Evolutionary conservation across 2,797 vertebrate genomes (phyloP), one percentile per base, ranked within the genome.

Genomic region (Lepus oiostolus): DNA sequence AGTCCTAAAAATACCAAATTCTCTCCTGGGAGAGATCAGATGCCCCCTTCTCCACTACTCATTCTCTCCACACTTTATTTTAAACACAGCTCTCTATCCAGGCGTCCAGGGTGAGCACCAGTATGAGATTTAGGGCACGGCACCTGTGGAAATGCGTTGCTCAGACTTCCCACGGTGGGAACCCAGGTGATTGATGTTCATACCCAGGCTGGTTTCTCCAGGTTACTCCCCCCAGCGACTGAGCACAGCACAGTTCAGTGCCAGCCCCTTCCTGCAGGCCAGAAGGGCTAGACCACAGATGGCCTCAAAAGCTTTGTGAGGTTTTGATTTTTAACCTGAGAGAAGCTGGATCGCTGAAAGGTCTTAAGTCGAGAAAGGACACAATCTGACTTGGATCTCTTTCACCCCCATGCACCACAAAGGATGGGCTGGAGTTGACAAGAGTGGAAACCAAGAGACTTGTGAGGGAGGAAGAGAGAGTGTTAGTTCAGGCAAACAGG

Each of bases 1-100:
- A 42, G 52, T 75, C 85, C 77, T 60, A 14, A 77, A 89, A 91
- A 88, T 42, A 58, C 52, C 85, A 87, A 8, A 82, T 30, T 92
- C 58, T 65, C 62, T 79, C 70, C 65, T 76, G 65, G 52, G 14
- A 71, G 47, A 96, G 38, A 54, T 84, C 22, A 38, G 42, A 68
- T 86, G 81, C 85, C 35, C 47, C 26, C 14, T 80, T 42, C 11
- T 26, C 58, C 54, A 42, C 3, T 38, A 74, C 50, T 19, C 60
- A 79, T 67, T 63, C 60, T 82, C 68, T 91, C 52, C 12, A 75
- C 13, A 58, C 26, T 42, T 89, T 50, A 47, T 52, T 52, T 83
- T 85, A 68, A 85, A 85, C 30, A 62, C 24, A n/a, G 58, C 50
- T 90, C 35, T 62, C 83, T 60, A 42, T 21, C 32, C 93, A 90